Percentiles rank a stretch among this genome's conserved stretches.
These are phyloP conservation scores for Reinhardtius hippoglossoides DNA, from an alignment of 2,113 vertebrate species.

Conservation along the genomic window DNA sequence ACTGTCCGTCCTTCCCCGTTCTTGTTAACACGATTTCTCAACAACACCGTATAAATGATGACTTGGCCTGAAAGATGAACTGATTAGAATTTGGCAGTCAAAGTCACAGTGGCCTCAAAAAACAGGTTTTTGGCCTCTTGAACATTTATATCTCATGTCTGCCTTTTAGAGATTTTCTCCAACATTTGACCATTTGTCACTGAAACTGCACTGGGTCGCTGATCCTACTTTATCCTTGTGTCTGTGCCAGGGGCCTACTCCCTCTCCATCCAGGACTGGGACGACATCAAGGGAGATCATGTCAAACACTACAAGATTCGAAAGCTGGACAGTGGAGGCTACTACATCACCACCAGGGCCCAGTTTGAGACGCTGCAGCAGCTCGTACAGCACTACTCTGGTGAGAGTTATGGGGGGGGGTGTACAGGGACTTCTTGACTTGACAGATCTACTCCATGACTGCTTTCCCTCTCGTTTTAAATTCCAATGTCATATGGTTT, in stretches of 20 bases:
- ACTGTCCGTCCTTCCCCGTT: too few relatives aligned
- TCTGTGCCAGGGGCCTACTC: slow-evolving; percentile 93
- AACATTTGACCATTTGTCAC: too few relatives aligned
- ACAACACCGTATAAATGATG: too few relatives aligned
- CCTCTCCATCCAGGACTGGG: slow-evolving; percentile 98
- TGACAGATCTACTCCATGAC: background rate
- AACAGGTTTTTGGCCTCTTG: too few relatives aligned
- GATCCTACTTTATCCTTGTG: background rate
- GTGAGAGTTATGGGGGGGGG: slow-evolving; percentile 76
- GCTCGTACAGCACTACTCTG: slow-evolving; percentile 97
- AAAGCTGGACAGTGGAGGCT: slow-evolving; percentile 97
- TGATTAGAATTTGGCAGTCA: too few relatives aligned
- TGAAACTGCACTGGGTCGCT: too few relatives aligned
- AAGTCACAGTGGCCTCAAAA: too few relatives aligned
- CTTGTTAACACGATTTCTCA: too few relatives aligned
- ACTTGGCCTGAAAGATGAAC: too few relatives aligned
- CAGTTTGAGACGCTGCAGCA: slow-evolving; percentile 99
- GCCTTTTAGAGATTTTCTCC: too few relatives aligned
- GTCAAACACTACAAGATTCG: slow-evolving; percentile 99
- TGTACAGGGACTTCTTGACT: background rate
- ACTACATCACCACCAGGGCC: slow-evolving; percentile 98
- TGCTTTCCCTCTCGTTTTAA: background rate
- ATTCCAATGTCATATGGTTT: background rate
- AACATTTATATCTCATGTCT: too few relatives aligned
- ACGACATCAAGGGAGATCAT: slow-evolving; percentile 98